phyloP scores from a whole-genome alignment of 1,140 invertebrate species.

The Penaeus japonicus region DNA sequence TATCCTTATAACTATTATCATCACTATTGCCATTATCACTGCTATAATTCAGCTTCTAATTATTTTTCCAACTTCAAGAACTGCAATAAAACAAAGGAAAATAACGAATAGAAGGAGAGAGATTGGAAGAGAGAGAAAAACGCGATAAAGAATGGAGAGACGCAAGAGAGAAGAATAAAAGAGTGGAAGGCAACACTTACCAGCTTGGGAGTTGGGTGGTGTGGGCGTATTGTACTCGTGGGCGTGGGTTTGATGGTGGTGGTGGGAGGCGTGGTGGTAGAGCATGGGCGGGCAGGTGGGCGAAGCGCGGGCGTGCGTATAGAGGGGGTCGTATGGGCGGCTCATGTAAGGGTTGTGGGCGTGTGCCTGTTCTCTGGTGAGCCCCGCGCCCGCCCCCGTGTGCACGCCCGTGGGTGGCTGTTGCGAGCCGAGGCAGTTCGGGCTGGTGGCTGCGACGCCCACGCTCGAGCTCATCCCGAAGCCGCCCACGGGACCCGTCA shows the following conservation, averaged over 20 bases:
- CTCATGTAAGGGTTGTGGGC: constrained; percentile 55
- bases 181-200: neutral
- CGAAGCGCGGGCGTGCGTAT: constrained; percentile 49
- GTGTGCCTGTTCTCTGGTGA: constrained; percentile 29
- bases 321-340: constrained; percentile 48
- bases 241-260: constrained; percentile 38
- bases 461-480: constrained; percentile 38
- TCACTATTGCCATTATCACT: neutral
- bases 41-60: too few relatives aligned
- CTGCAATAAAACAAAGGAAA: too few relatives aligned
- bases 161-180: too few relatives aligned
- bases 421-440: constrained; percentile 29
- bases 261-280: constrained; percentile 39
- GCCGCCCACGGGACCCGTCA: constrained; percentile 23
- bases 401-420: constrained; percentile 4
- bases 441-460: constrained; percentile 31
- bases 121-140: too few relatives aligned
- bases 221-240: constrained; percentile 54
- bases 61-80: too few relatives aligned
- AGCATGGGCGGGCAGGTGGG: constrained; percentile 51
- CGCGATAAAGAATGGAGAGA: too few relatives aligned
- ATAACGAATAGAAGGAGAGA: too few relatives aligned
- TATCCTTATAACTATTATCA: neutral
- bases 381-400: neutral
- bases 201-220: constrained; percentile 47